phyloP scores from a whole-genome alignment of 2,888 invertebrate species.

The Agrochola lota region DNA sequence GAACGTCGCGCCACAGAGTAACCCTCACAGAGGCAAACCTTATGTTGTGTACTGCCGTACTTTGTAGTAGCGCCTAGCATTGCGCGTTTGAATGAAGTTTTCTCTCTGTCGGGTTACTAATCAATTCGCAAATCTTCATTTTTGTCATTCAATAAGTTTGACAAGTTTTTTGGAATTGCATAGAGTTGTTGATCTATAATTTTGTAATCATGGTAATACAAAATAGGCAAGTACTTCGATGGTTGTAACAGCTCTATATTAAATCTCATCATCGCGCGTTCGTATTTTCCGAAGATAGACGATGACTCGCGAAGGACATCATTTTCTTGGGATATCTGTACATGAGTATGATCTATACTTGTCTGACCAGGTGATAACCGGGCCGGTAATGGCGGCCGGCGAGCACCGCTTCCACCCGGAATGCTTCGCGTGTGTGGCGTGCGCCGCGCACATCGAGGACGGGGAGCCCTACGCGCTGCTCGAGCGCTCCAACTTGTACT shows the following conservation, averaged over 20 bases:
- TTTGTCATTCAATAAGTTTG: neutral
- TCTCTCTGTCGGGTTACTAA: neutral
- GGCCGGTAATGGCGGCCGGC: constrained; percentile 98
- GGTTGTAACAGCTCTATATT: neutral
- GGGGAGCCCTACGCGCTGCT: constrained; percentile 97
- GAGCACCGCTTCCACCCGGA: constrained; percentile 99
- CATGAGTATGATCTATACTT: neutral
- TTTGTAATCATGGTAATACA: neutral
- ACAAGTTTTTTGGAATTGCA: neutral
- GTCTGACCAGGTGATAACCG: constrained; percentile 90
- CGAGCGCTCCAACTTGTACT: constrained; percentile 97
- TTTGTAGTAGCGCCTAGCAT: neutral
- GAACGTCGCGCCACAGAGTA: neutral
- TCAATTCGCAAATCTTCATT: neutral
- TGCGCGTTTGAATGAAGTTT: neutral
- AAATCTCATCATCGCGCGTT: neutral
- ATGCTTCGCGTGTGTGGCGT: constrained; percentile 96
- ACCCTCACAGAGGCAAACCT: neutral
- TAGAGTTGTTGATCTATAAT: neutral
- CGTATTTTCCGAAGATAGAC: neutral
- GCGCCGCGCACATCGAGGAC: constrained; percentile 96
- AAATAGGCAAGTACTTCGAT: neutral
- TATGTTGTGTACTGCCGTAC: neutral
- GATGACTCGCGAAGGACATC: neutral
- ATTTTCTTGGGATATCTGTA: neutral